Base-by-base conservation (phyloP, 2,888 invertebrate genomes). In the Cantharis nigra region DNA sequence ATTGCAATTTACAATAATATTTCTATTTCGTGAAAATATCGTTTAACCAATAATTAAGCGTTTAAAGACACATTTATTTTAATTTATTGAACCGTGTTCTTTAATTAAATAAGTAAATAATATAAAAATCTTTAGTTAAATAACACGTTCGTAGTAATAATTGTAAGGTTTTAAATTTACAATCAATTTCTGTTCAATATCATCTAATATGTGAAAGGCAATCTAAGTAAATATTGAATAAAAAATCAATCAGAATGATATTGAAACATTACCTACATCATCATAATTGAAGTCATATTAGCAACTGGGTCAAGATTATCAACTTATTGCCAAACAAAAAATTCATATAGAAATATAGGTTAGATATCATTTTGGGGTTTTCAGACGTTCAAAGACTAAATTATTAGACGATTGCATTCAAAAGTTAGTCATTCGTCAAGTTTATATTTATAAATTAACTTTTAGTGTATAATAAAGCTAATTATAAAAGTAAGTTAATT, bases 221-320 rank as follows among this genome's bases (percentile, higher is more conserved):
- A 69, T 33, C 28, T 33, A 69, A 33, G 62, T 33, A 70, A 67
- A 63, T 30, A 23, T 69, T 49, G 69, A 69, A 73, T 73, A 73
- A 70, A 67, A 65, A 71, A 72, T 67, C 71, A 30, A 75, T 75
- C 71, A 69, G 71, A 69, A 63, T 65, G 69, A 69, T 78, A 78
- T 75, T 74, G 78, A 76, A 72, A 74, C 80, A 74, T 78, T 80
- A 67, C 65, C 65, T 67, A 80, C 76, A 78, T 80, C 78, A 78
- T 80, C 78, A 76, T 80, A 76, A 78, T 80, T 78, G 76, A 76
- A 76, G 76, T 74, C 72, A 72, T 75, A 79, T 77, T 75, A 76
- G 71, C 78, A 80, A 79, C 75, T 79, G 70, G 80, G 80, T 80
- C 80, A 80, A 80, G 80, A 80, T 75, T 80, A 79, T 77, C 80